These are phyloP conservation scores for Agrochola lota DNA, from an alignment of 2,888 invertebrate species.

Conservation along the genomic window DNA sequence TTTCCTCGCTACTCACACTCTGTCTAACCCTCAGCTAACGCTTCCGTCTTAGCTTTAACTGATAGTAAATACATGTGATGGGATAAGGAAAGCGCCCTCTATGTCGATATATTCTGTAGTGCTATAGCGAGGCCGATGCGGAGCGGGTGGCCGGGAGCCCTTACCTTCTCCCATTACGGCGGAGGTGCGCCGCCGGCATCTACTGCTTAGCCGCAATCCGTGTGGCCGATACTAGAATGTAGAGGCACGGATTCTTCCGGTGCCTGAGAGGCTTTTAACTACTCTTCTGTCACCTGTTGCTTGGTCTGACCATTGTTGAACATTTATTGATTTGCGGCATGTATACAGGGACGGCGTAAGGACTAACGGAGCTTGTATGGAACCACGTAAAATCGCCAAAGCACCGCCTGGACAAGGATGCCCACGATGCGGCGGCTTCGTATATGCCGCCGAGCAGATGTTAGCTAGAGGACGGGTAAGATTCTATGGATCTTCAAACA, in stretches of 20 bases:
- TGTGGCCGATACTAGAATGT: conserved; percentile 83
- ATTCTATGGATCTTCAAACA: conserved; percentile 59
- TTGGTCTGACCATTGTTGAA: conserved; percentile 69
- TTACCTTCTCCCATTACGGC: conserved; percentile 91
- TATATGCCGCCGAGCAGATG: conserved; percentile 98
- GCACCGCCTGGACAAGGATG: conserved; percentile 96
- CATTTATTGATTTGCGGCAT: conserved; percentile 72
- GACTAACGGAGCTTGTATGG: conserved; percentile 92
- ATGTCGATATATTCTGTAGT: conserved; percentile 82
- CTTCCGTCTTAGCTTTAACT: conserved; percentile 87
- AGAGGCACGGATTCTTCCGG: conserved; percentile 82
- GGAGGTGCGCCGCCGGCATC: conserved; percentile 89
- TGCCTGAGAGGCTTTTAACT: conserved; percentile 87
- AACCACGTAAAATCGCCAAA: conserved; percentile 93
- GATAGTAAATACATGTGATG: conserved; percentile 90
- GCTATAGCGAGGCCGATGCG: conserved; percentile 85
- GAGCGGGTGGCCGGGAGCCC: conserved; percentile 90
- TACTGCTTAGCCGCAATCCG: conserved; percentile 86
- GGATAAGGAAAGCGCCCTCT: conserved; percentile 95
- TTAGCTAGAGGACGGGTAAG: conserved; percentile 96
- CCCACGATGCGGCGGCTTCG: conserved; percentile 96
- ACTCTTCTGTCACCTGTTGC: conserved; percentile 86
- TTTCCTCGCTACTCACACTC: conserved; percentile 86
- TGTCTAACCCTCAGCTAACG: conserved; percentile 86
- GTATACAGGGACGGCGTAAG: conserved; percentile 83